Percentiles rank a stretch among this genome's conserved stretches.
Evolutionary conservation across 2,888 invertebrate genomes (phyloP).

Genomic region (Philereme transversata): DNA sequence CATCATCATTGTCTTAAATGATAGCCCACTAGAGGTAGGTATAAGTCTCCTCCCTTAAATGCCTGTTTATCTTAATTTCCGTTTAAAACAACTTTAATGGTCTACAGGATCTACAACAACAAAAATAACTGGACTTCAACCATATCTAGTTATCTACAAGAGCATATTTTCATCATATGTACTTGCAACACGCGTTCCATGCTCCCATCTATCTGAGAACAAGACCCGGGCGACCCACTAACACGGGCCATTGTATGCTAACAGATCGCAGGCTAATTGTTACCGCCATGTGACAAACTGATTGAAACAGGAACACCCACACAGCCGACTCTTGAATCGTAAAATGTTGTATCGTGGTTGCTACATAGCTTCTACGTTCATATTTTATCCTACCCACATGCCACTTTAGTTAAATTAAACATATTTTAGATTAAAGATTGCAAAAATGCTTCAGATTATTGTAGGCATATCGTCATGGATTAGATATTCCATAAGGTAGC

Average conservation of each 20-base stretch:
- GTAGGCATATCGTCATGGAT: not conserved
- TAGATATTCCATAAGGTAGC: not conserved
- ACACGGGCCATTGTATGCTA: slow-evolving; percentile 68
- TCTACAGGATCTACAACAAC: not conserved
- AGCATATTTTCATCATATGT: slow-evolving; percentile 31
- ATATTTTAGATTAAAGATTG: not conserved
- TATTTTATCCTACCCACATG: not conserved
- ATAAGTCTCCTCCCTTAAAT: too few species aligned
- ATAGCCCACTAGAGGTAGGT: too few species aligned
- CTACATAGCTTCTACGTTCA: not conserved
- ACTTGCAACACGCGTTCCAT: slow-evolving; percentile 33
- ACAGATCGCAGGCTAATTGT: slow-evolving; percentile 59
- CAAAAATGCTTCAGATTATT: not conserved
- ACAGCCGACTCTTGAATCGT: slow-evolving; percentile 25
- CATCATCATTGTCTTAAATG: too few species aligned
- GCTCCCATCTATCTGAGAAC: slow-evolving; percentile 33
- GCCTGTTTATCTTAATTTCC: too few species aligned
- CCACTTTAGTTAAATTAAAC: not conserved
- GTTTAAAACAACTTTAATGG: too few species aligned
- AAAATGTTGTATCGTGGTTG: slow-evolving; percentile 13
- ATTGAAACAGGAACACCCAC: slow-evolving; percentile 45
- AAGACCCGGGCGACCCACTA: slow-evolving; percentile 55
- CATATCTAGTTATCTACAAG: slow-evolving; percentile 8
- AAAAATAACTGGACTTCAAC: slow-evolving; percentile 7
- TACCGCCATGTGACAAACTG: slow-evolving; percentile 38